Evolutionary conservation across 2,888 invertebrate genomes (phyloP).

Genomic region (Ectemnius continuus): DNA sequence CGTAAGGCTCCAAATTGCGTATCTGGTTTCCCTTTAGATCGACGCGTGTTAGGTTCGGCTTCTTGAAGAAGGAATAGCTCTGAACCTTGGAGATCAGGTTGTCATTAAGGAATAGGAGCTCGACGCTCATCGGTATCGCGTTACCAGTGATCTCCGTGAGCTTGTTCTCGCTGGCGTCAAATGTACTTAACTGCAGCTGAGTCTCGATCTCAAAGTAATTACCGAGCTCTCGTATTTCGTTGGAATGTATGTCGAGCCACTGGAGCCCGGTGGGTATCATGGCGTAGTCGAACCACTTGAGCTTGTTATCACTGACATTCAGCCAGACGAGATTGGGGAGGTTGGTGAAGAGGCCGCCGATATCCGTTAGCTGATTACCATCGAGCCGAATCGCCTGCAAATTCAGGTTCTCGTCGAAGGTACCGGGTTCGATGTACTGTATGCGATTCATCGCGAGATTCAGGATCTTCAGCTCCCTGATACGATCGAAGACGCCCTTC

Average conservation of each 20-base stretch:
- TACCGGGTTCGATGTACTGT: conserved; percentile 86
- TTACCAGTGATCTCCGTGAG: conserved; percentile 90
- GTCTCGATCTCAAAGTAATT: conserved; percentile 92
- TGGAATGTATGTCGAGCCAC: conserved; percentile 91
- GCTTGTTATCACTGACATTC: conserved; percentile 91
- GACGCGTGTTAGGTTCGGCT: conserved; percentile 89
- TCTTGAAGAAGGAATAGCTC: conserved; percentile 92
- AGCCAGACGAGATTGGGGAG: conserved; percentile 90
- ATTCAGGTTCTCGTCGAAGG: conserved; percentile 88
- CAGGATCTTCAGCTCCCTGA: conserved; percentile 88
- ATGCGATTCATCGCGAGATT: conserved; percentile 92
- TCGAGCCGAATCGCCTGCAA: conserved; percentile 90
- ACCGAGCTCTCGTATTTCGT: conserved; percentile 89
- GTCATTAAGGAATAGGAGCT: conserved; percentile 88
- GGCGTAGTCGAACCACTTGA: conserved; percentile 91
- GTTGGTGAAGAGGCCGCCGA: conserved; percentile 88
- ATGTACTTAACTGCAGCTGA: conserved; percentile 86
- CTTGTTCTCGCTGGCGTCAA: conserved; percentile 90
- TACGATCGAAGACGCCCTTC: conserved; percentile 88
- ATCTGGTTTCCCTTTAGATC: conserved; percentile 90
- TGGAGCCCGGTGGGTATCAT: conserved; percentile 90
- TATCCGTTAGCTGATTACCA: conserved; percentile 89
- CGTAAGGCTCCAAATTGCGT: conserved; percentile 86
- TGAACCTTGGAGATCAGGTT: conserved; percentile 90
- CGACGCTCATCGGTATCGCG: conserved; percentile 90